Evolutionary conservation across 2,888 invertebrate species (phyloP), one percentile per base, ranked within the genome.

Genomic region (Acanthosoma haemorrhoidale): DNA sequence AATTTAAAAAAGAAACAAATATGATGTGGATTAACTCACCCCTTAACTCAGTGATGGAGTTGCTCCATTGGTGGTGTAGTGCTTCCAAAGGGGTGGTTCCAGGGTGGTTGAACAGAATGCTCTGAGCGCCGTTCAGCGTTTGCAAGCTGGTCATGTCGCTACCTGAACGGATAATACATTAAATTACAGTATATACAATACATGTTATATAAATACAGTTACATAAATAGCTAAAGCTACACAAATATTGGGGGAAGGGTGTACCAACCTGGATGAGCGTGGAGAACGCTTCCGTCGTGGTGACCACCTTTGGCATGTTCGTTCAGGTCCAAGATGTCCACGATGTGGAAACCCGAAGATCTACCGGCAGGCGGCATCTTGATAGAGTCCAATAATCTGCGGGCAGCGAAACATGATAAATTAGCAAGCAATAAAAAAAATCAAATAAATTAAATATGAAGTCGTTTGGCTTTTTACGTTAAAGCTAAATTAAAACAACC

Each of bases 261-360:
- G 15, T 61, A 36, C 67, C 9, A 29, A 67, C 67, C 67, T 18
- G 67, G 21, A 18, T 29, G 67, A 16, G 43, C 67, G 8, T 43
- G 57, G 15, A 69, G 70, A 18, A 64, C 70, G n/a, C 69, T 39
- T 41, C 38, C 70, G 60, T 76, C 76, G 15, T 74, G 68, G 38
- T 73, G 72, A 57, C 74, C 75, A 18, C 73, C 75, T 74, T 77
- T 77, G 31, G 76, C 75, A 36, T 72, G 72, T 51, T 91, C 91
- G 77, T 94, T 94, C 76, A 96, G 83, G 76, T 96, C 94, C 77
- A 96, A 83, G 78, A 96, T 95, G 80, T 96, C 95, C 76, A 94
- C 92, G 77, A 96, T 95, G 78, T 93, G 92, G 81, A 96, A 96
- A 72, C 94, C 91, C 51, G 88, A 88, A 0, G 91, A 86, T 76